Evolutionary conservation across 2,113 vertebrate species (phyloP).

Genomic region (Eurystomus gularis): DNA sequence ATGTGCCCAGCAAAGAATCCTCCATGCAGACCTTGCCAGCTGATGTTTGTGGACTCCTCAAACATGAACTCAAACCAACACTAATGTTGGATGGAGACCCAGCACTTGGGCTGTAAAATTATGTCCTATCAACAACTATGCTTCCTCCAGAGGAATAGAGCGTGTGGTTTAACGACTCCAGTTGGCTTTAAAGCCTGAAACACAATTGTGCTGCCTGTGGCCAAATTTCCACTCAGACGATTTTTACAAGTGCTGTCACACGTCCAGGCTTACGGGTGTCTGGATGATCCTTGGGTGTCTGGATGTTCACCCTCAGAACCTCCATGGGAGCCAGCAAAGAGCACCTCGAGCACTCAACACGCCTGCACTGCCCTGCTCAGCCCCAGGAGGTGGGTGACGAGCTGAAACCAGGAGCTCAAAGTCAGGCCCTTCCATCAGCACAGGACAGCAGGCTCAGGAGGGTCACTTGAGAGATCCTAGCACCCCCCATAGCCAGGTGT

Average conservation of each 20-base stretch:
- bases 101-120: neutral
- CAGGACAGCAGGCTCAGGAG: accelerated
- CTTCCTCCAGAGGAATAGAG: neutral
- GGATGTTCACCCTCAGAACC: neutral
- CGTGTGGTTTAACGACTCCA: neutral
- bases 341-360: accelerated
- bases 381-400: neutral
- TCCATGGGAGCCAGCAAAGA: neutral
- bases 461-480: neutral
- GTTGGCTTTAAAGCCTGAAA: constrained; percentile 13
- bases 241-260: neutral
- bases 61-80: neutral
- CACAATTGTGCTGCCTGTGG: neutral
- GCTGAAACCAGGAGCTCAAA: neutral
- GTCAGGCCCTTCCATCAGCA: no score
- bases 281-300: neutral
- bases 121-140: neutral
- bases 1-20: neutral
- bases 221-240: constrained; percentile 18
- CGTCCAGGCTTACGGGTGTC: neutral
- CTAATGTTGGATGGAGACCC: neutral
- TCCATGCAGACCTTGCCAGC: neutral
- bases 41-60: neutral
- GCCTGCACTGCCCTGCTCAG: neutral
- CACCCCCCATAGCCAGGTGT: neutral